Evolutionary conservation across 2,888 invertebrate species (phyloP), one percentile per base, ranked within the genome.

Genomic region (Caenorhabditis virilis): DNA sequence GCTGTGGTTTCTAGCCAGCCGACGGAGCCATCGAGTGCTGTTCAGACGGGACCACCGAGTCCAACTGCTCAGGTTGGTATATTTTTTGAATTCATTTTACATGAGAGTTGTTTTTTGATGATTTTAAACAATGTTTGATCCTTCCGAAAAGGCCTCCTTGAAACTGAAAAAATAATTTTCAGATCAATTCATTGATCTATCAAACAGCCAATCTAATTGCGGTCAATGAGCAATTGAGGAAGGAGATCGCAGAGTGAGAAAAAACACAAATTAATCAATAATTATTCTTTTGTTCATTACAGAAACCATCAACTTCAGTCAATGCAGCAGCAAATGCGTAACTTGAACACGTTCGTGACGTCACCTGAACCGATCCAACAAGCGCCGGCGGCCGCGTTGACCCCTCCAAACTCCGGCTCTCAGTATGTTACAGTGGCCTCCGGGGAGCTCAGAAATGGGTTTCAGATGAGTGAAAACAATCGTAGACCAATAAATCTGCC

Each of bases 171-270:
- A n/a, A n/a, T 5, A 25, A 7, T 41, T 53, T 64, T 15, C 60
- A 65, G 48, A 35, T 61, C 36, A 61, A 61, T 47, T 48, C 64
- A 18, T 46, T 72, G 22, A 49, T 72, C 11, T 60, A 59, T 36
- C 67, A 72, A 39, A 64, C 72, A 11, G 69, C 72, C 16, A 69
- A 65, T 43, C 43, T 72, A 45, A 55, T 72, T 15, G 72, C 72
- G 5, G 66, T 67, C 42, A 72, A 72, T 50, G 72, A 66, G 22
- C 72, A 69, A 35, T 45, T 72, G 25, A 50, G 69, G n/a, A 72
- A 69, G 38, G 69, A 69, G 33, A 69, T 69, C 33, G 72, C 68
- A 36, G 68, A 72, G 68, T 71, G 27, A 42, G n/a, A n/a, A n/a
- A n/a, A n/a, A n/a, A n/a, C n/a, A n/a, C n/a, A n/a, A n/a, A n/a